Base-by-base conservation (phyloP, 2,113 vertebrate species). In the Sapajus apella region DNA sequence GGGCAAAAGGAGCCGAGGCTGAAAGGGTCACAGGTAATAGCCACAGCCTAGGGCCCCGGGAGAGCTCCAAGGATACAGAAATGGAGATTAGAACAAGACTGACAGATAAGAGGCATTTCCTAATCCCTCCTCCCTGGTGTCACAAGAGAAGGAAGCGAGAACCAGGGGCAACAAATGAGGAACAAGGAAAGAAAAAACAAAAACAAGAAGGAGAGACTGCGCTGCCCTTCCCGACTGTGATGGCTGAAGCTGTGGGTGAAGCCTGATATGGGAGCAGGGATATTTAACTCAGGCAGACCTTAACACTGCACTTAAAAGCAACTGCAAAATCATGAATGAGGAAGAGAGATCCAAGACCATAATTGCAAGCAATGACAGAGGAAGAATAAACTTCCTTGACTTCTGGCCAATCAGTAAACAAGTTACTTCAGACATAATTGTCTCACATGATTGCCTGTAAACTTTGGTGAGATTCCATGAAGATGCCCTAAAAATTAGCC, bases 401-500 rank as follows among this genome's bases (percentile, higher is more conserved):
- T 82, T 82, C 70, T 37, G 5, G 6, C 47, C 43, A 37, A 30
- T 87, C 43, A 76, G 14, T 70, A 68, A 75, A 90, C 45, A 90
- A 89, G 64, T 68, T 68, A 80, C 20, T 52, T 73, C 58, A 90
- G 37, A 80, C 56, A 47, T 56, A 80, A 37, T 50, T 81, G 84
- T 58, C 72, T 85, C 72, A 73, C 43, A 56, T 35, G 25, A 47
- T 4, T 64, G 25, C 35, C 25, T 37, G 43, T 75, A 61, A n/a
- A 81, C n/a, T 56, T 75, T 56, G n/a, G 43, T 79, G 47, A 52
- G 79, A 82, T 43, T 61, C 50, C 47, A 37, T 45, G 47, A 88
- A 79, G 43, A 85, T 73, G 55, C 32, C 86, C 73, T 66, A 64
- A 64, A 95, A 82, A 82, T 95, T n/a, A 95, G 58, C 50, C n/a